These are phyloP conservation scores for Apostichopus californicus DNA, from an alignment of 35 echinoderm and acorn worm genomes.

Conservation along the genomic window DNA sequence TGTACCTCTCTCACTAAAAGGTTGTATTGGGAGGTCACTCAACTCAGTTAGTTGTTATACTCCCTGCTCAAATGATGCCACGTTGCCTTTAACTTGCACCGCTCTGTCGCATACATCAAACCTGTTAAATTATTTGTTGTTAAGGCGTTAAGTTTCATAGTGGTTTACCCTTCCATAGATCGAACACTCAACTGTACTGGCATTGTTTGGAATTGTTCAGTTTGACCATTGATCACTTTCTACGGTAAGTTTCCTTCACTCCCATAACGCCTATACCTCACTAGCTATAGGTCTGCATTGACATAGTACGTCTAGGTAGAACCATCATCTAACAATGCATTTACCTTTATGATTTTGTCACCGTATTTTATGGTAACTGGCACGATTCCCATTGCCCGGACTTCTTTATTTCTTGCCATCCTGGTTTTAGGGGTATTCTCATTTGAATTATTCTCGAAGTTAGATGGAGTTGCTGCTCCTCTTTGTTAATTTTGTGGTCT, in stretches of 20 bases:
- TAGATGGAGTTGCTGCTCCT: neutral
- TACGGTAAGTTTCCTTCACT: neutral
- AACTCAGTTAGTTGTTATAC: neutral
- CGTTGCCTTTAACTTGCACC: slow-evolving; percentile 35
- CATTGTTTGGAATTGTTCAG: slow-evolving; percentile 41
- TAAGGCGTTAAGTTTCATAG: slow-evolving; percentile 21
- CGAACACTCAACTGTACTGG: slow-evolving; percentile 29
- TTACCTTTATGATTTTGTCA: slow-evolving; percentile 30
- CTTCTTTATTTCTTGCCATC: slow-evolving; percentile 20
- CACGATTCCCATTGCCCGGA: slow-evolving; percentile 16
- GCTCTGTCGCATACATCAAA: slow-evolving; percentile 25
- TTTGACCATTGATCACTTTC: slow-evolving; percentile 29
- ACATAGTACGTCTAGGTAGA: slow-evolving; percentile 6
- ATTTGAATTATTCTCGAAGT: neutral
- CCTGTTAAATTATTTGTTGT: slow-evolving; percentile 53
- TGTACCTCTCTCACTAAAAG: neutral
- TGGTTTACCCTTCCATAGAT: slow-evolving; percentile 48
- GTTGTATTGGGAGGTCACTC: slow-evolving; percentile 29
- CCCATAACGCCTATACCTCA: neutral
- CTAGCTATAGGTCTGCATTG: neutral
- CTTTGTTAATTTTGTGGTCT: neutral
- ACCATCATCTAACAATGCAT: slow-evolving; percentile 55
- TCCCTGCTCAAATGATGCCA: slow-evolving; percentile 2
- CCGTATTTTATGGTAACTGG: slow-evolving; percentile 34
- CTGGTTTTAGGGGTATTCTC: neutral